These are phyloP conservation scores for Conus ventricosus DNA, from an alignment of 1,140 invertebrate genomes.

Conservation along the genomic window DNA sequence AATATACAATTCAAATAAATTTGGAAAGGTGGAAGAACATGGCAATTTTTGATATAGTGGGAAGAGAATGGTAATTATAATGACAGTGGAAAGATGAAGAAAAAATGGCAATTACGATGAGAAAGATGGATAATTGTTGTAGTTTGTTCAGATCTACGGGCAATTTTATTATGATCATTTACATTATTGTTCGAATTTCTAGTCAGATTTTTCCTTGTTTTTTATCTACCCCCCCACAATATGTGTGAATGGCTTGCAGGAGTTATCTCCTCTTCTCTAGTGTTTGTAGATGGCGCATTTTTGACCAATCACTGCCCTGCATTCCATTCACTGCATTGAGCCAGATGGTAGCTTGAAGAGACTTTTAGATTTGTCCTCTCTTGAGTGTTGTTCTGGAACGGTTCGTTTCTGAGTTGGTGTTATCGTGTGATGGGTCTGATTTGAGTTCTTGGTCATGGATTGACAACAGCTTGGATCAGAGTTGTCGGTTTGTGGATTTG, in stretches of 20 bases:
- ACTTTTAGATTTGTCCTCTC: not conserved
- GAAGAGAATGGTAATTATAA: no score
- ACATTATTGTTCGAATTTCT: no score
- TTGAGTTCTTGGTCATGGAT: not conserved
- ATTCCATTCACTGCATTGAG: conserved; percentile 27
- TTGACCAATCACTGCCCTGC: conserved; percentile 31
- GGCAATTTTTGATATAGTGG: no score
- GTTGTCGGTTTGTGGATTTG: not conserved
- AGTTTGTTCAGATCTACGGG: no score
- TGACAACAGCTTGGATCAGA: not conserved
- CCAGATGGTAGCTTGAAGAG: conserved; percentile 5
- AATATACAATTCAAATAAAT: no score
- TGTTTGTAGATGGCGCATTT: conserved; percentile 25
- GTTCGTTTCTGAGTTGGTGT: not conserved
- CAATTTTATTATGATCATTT: no score
- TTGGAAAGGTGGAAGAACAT: no score
- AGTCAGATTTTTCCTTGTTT: no score
- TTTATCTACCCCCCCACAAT: no score
- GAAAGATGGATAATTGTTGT: no score
- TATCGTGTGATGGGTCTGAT: not conserved
- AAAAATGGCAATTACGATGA: no score
- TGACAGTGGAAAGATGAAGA: no score
- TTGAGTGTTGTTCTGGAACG: not conserved
- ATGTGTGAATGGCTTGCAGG: conserved; percentile 19
- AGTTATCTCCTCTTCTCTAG: conserved; percentile 25